These are phyloP conservation scores for Elmis aenea DNA, from an alignment of 2,888 invertebrate genomes.

Conservation along the genomic window DNA sequence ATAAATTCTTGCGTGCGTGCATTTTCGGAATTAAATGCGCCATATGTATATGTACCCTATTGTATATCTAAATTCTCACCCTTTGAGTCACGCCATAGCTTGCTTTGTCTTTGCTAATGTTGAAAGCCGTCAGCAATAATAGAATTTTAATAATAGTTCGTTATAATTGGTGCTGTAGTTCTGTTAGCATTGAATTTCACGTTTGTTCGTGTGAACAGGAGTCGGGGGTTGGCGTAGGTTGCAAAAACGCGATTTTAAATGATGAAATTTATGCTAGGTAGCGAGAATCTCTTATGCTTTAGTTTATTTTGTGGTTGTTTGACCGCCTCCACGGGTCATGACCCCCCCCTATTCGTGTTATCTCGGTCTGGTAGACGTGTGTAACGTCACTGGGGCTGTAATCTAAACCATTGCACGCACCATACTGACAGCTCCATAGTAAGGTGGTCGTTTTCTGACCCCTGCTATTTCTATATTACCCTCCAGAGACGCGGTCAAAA, in stretches of 20 bases:
- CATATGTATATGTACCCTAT: conserved; percentile 10
- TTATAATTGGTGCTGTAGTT: too few relatives aligned
- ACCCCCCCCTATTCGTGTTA: background rate
- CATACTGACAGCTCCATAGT: conserved; percentile 17
- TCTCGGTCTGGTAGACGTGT: conserved; percentile 1
- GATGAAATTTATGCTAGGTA: too few relatives aligned
- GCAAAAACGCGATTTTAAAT: too few relatives aligned
- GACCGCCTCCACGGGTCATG: background rate
- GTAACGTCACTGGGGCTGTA: conserved; percentile 17
- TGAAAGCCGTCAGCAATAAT: conserved; percentile 7
- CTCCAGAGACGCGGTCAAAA: conserved; percentile 1
- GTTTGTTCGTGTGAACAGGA: too few relatives aligned
- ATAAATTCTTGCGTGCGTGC: conserved; percentile 7
- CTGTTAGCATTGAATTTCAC: too few relatives aligned
- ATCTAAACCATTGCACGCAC: conserved; percentile 19
- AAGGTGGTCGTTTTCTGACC: conserved; percentile 14
- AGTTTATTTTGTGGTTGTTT: background rate
- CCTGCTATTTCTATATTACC: conserved; percentile 14
- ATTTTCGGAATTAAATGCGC: conserved; percentile 10
- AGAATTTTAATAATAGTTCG: too few relatives aligned
- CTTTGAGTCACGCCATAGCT: conserved; percentile 10
- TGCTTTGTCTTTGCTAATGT: conserved; percentile 8
- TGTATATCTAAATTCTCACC: conserved; percentile 6
- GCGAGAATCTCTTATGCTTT: too few relatives aligned
- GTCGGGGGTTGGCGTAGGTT: too few relatives aligned